Evolutionary conservation across 2,113 vertebrate genomes (phyloP), one percentile per base, ranked within the genome.

Genomic region (Eulacestoma nigropectus): DNA sequence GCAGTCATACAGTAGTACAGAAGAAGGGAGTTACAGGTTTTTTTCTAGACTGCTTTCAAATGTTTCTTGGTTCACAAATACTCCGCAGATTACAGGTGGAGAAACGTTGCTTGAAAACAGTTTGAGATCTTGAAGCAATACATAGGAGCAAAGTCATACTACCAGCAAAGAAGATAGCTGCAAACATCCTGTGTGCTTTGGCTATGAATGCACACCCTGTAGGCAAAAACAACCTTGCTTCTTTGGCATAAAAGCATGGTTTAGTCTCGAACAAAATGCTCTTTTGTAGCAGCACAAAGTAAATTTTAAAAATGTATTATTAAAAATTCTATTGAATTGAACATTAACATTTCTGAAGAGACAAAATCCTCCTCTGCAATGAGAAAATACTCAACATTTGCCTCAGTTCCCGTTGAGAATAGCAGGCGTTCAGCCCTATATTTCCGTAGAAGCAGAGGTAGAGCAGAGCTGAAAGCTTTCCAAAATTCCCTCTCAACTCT

Each of bases 111-210:
- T 86, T 81, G 79, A 67, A 93, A 97, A 80, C 30, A 37, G 29
- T 81, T 77, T 81, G 83, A 95, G 80, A 67, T 55, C 80, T 87
- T 84, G 47, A 84, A 90, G 42, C 17, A 55, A 84, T 70, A 74
- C 39, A 83, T 23, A 85, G 50, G 39, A 92, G 42, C 25, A 44
- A 88, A 95, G 30, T 10, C 70, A 33, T 59, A 46, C 39, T 86
- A 70, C 19, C 50, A 59, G 75, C 30, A 74, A 85, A 95, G 78
- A 83, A 83, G 63, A 49, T 18, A 42, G 35, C 50, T 85, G 75
- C 70, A 94, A 64, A 93, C 63, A 79, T 79, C 59, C 27, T 78
- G 82, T 88, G 60, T 93, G 52, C 39, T 94, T 93, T 93, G 68
- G 87, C 72, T 70, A 19, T 42, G 85, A 87, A 70, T 85, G 87